Base-by-base conservation (phyloP, 2,113 vertebrate genomes). In the Callipepla squamata region DNA sequence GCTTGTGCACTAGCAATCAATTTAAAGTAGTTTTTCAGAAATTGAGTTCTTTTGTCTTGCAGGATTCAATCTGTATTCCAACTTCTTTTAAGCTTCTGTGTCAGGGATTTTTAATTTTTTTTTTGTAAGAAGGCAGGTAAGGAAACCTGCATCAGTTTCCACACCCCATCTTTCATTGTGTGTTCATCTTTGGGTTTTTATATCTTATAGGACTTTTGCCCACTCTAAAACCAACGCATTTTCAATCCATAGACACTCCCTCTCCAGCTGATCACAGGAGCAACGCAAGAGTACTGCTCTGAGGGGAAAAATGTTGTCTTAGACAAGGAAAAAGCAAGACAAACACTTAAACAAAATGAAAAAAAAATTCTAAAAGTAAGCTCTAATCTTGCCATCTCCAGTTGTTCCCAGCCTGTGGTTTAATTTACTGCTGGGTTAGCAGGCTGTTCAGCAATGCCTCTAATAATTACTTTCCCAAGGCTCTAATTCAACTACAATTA, bases 391-490 rank as follows among this genome's bases (percentile, higher is more conserved):
- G 51, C 76, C 36, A 88, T 93, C 87, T 94, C 87, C 90, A 91
- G 79, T 95, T 93, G 76, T 94, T 96, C 82, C 91, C 80, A 91
- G 91, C 80, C 95, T 58, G 48, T 73, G 45, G 57, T 95, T 96
- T 95, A 94, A 96, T 96, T 95, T 96, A 96, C 94, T 95, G 93
- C 95, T 90, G 92, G 94, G 95, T 96, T 96, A 91, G 91, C 95
- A 96, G 68, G 82, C 85, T 94, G 91, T 95, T 95, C 91, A 91
- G 95, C 93, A 92, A 90, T 92, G 92, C 90, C 80, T 95, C 80
- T 93, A 53, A 55, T 92, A 95, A 97, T 95, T 95, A 95, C 80
- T 96, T 97, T 84, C 94, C 92, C 4, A 2, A 94, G 76, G 57
- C 79, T 93, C 96, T 93, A 94, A 93, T 95, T 96, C 94, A 95